Evolutionary conservation across 2,113 vertebrate species (phyloP), one percentile per base, ranked within the genome.

Genomic region (Rhabdomys dilectus): DNA sequence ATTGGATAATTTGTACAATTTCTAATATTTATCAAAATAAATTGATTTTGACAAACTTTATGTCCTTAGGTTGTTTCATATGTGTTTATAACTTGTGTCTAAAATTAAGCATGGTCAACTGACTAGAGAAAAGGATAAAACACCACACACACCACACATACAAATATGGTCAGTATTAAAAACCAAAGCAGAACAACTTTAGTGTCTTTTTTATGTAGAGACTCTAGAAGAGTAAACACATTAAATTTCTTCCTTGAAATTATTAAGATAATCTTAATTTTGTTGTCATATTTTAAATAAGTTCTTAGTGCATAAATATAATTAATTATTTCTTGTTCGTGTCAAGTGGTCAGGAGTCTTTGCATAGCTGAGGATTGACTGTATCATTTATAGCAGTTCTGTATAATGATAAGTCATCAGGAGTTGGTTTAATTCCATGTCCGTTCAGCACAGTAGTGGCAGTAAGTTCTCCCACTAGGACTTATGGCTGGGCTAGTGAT

Each of bases 1-100:
- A 60, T 95, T 45, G 56, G 39, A 96, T 90, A 93, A 16, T 77
- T 97, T 97, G 91, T 26, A 58, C 16, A 96, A 3, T 78, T 95
- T 89, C 39, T 72, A 94, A 80, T 73, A 4, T 93, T 88, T 9
- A 82, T 78, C 62, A 84, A 62, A 90, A 95, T 91, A 2, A 39
- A 81, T 94, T 95, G 93, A 75, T 89, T 96, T 80, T 76, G 48
- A 81, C 48, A 53, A 19, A 89, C 0, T 78, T 84, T 96, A 16
- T 70, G 21, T 0, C 60, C 39, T 94, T 39, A 91, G 0, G 5
- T 24, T 95, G 5, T 66, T 93, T 97, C 93, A 60, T 78, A 34
- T 0, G 12, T 34, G 64, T 56, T 96, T 95, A 42, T 89, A 94
- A 93, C 1, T 36, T 77, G 64, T n/a, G 73, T 98, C 36, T 97